Evolutionary conservation across 1,140 invertebrate species (phyloP).

Genomic region (Apolygus lucorum): DNA sequence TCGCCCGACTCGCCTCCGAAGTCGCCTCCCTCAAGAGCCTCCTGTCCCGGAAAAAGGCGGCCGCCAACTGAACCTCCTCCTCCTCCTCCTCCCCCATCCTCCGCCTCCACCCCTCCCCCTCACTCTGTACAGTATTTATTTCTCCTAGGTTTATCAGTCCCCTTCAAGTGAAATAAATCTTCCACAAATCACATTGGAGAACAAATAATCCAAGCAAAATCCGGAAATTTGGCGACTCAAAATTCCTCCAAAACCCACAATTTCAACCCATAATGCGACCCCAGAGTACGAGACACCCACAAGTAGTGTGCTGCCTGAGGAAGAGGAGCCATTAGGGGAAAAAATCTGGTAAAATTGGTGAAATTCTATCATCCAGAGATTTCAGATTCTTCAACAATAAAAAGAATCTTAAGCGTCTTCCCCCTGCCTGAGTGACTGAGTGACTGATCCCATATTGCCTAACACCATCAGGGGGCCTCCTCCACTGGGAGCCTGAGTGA

Average conservation of each 20-base stretch:
- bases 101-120: too few species aligned
- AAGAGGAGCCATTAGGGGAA: too few species aligned
- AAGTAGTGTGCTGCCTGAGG: too few species aligned
- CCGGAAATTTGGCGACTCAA: neutral
- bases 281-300: too few species aligned
- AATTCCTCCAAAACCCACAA: neutral
- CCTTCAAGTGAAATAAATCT: neutral
- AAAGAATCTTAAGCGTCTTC: too few species aligned
- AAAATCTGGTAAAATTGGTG: too few species aligned
- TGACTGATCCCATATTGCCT: too few species aligned
- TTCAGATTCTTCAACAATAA: too few species aligned
- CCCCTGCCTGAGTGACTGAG: too few species aligned
- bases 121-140: constrained; percentile 8
- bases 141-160: neutral
- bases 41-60: constrained; percentile 36
- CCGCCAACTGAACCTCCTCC: neutral
- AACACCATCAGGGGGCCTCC: too few species aligned
- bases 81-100: neutral
- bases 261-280: neutral
- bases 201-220: neutral
- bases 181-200: neutral
- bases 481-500: too few species aligned
- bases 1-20: constrained; percentile 80
- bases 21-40: constrained; percentile 74
- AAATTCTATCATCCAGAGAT: too few species aligned